Base-by-base conservation (phyloP, 2,797 vertebrate genomes). In the Lates japonicus region DNA sequence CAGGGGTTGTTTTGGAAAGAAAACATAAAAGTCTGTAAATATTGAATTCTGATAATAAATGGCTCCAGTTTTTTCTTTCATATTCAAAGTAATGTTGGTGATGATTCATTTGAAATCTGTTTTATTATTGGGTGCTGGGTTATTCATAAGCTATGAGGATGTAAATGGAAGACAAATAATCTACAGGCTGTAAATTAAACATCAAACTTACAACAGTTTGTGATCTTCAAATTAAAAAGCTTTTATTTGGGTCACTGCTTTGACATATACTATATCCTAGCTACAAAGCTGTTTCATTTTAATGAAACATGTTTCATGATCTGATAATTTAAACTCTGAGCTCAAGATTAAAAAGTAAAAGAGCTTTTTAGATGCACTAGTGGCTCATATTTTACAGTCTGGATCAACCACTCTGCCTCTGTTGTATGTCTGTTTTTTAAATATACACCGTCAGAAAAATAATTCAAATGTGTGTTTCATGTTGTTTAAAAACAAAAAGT, bases 11-110 rank as follows among this genome's bases (percentile, higher is more conserved):
- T 29, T 29, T 29, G 2, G 25, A 29, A 29, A 29, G 25, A 29
- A 29, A 29, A 29, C 25, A 29, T 29, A 73, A 1, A 64, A 60
- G 19, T 55, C 12, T 92, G 89, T 92, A 89, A 90, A 93, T 92
- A 91, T n/a, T 48, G 22, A 65, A 25, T 49, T 6, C 46, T 72
- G 22, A 62, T 37, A 2, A 39, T 46, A 41, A 65, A 20, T 58
- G 35, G n/a, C 25, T 63, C 31, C n/a, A 46, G 12, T 59, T 66
- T 65, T 57, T 70, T 44, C 4, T 59, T 51, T 61, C 4, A 55
- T 46, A 57, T 16, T 75, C 41, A 46, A 2, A 16, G 51, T 59
- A 49, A 57, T 12, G 4, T 5, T 33, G 73, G 25, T 52, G 51
- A 61, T 44, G 58, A 58, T 68, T 65, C 11, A 1, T 49, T 49